Evolutionary conservation across 2,113 vertebrate genomes (phyloP).

Genomic region (Cyphomyrus plagiostoma): DNA sequence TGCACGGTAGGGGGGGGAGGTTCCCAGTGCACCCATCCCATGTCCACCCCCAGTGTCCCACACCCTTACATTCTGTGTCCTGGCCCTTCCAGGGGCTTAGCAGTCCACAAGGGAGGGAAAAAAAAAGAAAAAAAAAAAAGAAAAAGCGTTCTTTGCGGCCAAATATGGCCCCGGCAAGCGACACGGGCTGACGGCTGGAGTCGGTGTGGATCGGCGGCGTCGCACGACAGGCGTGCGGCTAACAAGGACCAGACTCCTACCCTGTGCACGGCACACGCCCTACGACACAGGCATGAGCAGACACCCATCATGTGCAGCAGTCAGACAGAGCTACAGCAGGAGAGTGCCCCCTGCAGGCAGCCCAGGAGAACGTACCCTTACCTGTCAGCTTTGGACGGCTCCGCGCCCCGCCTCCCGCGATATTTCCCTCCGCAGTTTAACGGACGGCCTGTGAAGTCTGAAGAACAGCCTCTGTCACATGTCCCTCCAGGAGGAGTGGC

Average conservation of each 20-base stretch:
- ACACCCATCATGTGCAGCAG: slow-evolving; percentile 13
- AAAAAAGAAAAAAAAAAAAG: not conserved
- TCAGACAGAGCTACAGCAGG: slow-evolving; percentile 20
- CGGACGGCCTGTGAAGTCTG: slow-evolving; percentile 87
- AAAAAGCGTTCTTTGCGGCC: slow-evolving; percentile 21
- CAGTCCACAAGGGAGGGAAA: slow-evolving; percentile 30
- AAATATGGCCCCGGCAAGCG: not conserved
- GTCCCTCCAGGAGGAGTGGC: slow-evolving; percentile 70
- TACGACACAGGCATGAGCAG: slow-evolving; percentile 13
- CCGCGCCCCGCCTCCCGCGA: slow-evolving; percentile 72
- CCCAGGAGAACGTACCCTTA: slow-evolving; percentile 75
- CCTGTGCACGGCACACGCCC: not conserved
- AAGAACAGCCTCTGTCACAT: slow-evolving; percentile 94
- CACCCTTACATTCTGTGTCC: not conserved
- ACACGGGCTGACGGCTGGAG: not conserved
- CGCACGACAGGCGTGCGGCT: not conserved
- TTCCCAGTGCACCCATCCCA: not conserved
- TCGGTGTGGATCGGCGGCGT: not conserved
- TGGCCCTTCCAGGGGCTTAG: slow-evolving; percentile 13
- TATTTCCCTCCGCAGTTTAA: slow-evolving; percentile 77
- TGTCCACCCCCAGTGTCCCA: slow-evolving; percentile 15
- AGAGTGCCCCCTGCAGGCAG: slow-evolving; percentile 38
- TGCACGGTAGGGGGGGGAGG: not conserved
- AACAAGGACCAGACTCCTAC: not conserved
- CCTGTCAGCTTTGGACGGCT: slow-evolving; percentile 73